These are phyloP conservation scores for Peromyscus californicus DNA, from an alignment of 2,113 vertebrate species.

Conservation along the genomic window DNA sequence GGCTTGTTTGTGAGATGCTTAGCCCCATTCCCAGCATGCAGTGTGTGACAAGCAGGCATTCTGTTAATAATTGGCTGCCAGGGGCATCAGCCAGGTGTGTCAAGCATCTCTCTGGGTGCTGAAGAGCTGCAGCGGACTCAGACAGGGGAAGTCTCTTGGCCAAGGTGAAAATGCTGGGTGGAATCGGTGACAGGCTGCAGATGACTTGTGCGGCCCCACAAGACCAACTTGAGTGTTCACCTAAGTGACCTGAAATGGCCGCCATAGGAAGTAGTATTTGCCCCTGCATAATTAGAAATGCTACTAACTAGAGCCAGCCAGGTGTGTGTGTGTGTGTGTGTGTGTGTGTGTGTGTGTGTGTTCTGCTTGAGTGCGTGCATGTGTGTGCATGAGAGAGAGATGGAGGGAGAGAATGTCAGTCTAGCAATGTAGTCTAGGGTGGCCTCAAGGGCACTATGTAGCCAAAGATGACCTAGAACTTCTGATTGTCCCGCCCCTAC, in stretches of 20 bases:
- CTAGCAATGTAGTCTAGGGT: neutral
- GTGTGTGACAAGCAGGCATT: accelerated
- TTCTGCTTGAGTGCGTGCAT: no score
- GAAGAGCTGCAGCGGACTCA: neutral
- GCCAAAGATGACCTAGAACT: neutral
- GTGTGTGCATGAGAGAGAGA: no score
- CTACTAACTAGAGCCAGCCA: neutral
- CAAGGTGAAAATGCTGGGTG: accelerated
- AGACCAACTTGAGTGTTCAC: neutral
- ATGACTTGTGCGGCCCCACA: accelerated
- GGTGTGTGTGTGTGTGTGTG: neutral
- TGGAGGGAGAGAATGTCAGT: neutral
- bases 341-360: neutral
- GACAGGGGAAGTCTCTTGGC: neutral
- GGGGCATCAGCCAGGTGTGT: neutral
- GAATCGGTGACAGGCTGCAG: neutral
- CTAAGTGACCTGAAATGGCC: neutral
- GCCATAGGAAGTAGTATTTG: neutral
- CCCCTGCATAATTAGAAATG: neutral
- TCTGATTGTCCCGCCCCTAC: neutral
- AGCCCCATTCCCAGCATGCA: neutral
- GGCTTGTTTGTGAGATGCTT: neutral
- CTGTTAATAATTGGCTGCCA: accelerated
- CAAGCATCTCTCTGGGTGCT: neutral
- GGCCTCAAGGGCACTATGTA: neutral